Conservation (phyloP, 2,888 invertebrate genomes). For the Hirtodrosophila duncani region DNA sequence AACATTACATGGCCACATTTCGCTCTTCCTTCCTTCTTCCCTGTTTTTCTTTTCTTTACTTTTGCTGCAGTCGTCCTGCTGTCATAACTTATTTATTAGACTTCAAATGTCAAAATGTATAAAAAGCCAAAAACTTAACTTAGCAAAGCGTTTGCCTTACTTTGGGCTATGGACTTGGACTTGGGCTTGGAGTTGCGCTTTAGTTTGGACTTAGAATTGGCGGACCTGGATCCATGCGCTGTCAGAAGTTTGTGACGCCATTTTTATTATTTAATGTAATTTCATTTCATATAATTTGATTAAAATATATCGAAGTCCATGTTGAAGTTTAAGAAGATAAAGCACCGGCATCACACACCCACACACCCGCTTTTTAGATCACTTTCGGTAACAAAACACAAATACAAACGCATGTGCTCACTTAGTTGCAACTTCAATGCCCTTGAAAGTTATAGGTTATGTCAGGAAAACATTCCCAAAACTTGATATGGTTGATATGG, state of each 20-base stretch:
- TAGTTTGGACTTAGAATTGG: constrained; percentile 13
- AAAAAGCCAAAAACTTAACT: constrained; percentile 43
- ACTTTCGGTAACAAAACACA: not conserved
- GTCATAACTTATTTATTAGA: constrained; percentile 66
- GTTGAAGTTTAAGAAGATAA: no score
- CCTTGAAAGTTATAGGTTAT: not conserved
- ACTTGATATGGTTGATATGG: no score
- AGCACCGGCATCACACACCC: no score
- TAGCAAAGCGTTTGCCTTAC: constrained; percentile 3
- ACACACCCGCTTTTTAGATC: no score
- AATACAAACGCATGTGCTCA: not conserved
- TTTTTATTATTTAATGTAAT: constrained; percentile 62
- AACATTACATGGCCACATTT: constrained; percentile 36
- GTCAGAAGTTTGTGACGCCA: constrained; percentile 33
- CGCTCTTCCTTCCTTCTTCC: no score
- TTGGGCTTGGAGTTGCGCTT: not conserved
- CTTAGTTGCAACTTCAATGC: constrained; percentile 1
- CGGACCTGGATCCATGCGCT: constrained; percentile 7
- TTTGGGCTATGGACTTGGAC: not conserved
- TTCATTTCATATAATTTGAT: constrained; percentile 60
- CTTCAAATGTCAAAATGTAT: constrained; percentile 64
- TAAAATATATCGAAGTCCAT: constrained; percentile 40
- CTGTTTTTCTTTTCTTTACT: no score
- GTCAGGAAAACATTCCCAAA: no score
- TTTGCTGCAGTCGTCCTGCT: constrained; percentile 21